Evolutionary conservation across 2,888 invertebrate genomes (phyloP), one percentile per base, ranked within the genome.

Genomic region (Lithophane socia): DNA sequence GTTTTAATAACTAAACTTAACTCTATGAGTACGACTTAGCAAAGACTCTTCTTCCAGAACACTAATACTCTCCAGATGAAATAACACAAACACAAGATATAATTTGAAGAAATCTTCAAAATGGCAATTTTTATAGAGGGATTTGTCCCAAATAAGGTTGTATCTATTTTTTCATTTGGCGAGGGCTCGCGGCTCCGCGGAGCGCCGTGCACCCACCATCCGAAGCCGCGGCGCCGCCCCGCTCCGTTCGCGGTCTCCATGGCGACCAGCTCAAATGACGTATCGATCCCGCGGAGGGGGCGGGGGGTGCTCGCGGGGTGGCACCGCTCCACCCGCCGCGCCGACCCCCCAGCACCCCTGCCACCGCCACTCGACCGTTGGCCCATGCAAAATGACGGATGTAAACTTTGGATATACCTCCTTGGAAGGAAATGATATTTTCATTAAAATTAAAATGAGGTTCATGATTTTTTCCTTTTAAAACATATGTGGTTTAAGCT

Each of bases 371-470:
- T 95, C 95, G 95, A 95, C 96, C 96, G 95, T 95, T 95, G 96
- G 96, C 96, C 96, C 96, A 96, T 96, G 96, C 96, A 96, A 96
- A 96, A 96, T 96, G 96, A 96, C 96, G 96, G 96, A 96, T 96
- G 96, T 96, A 96, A 96, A 96, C 94, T 96, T 96, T 95, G 95
- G 95, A 96, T 96, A 95, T 95, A 94, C 95, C 96, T 95, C 95
- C 96, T 96, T 96, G 92, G 92, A 94, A 96, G 96, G 94, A 96
- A 96, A 96, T 95, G 91, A 95, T 95, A 96, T 96, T 96, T 96
- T 96, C 95, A 96, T 96, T 95, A 95, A 94, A 96, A 95, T 95
- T 92, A 94, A 95, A 95, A 96, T 95, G 93, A 94, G 94, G 91
- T 94, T 93, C 81, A 94, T 94, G 92, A 92, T 93, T 94, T 92